Percentiles rank a stretch among this genome's conserved stretches.
Evolutionary conservation across 2,888 invertebrate genomes (phyloP).

Genomic region (Oasisia sp.): DNA sequence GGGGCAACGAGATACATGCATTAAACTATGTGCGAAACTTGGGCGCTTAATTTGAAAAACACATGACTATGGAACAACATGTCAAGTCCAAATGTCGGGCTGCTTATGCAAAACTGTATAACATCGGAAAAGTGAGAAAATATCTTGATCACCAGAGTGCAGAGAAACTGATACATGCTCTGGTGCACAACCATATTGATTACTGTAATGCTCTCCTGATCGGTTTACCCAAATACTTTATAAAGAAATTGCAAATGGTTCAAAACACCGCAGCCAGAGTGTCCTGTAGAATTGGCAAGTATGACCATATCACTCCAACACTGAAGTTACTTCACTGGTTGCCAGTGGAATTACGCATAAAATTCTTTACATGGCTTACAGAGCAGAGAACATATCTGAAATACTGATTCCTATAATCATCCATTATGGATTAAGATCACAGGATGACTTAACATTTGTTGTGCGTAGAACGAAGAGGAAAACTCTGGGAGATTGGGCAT

Average conservation of each 20-base stretch:
- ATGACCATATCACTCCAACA: too few species aligned
- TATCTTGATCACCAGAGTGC: background rate
- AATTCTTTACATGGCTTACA: background rate
- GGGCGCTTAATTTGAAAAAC: background rate
- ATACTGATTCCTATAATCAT: background rate
- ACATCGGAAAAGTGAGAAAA: background rate
- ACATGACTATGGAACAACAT: background rate
- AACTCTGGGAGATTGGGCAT: too few species aligned
- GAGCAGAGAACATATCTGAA: background rate
- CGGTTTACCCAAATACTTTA: background rate
- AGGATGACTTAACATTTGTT: background rate
- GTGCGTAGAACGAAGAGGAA: background rate
- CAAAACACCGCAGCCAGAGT: background rate
- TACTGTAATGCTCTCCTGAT: background rate
- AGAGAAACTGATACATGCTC: background rate
- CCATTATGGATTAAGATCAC: background rate
- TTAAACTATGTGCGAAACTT: background rate
- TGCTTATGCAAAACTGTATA: background rate
- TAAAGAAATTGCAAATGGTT: background rate
- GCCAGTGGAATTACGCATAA: background rate
- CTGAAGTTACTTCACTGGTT: conserved; percentile 5
- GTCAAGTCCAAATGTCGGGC: background rate
- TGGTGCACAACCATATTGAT: background rate
- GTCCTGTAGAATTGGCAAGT: background rate
- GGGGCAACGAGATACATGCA: background rate